Conservation (phyloP, 2,113 vertebrate genomes). For the Amphilophus citrinellus region DNA sequence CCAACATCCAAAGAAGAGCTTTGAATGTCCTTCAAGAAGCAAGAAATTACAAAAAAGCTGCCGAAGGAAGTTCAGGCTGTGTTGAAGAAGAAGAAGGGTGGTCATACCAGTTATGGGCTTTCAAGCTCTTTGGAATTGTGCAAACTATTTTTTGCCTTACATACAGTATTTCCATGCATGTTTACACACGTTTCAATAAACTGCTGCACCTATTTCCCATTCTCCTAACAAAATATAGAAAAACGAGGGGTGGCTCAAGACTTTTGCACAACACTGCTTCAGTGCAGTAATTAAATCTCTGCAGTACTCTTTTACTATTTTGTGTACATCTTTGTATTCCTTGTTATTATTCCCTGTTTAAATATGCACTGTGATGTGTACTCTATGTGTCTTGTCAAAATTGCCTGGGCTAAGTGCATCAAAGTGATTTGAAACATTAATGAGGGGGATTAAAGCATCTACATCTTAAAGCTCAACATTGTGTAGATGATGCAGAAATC, state of each 20-base stretch:
- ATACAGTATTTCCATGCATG: not conserved
- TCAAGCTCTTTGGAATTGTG: not conserved
- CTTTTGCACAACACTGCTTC: not conserved
- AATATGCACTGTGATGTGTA: not conserved
- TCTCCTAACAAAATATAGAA: not conserved
- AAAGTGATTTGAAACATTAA: constrained; percentile 29
- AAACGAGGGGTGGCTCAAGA: not conserved
- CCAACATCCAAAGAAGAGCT: not conserved
- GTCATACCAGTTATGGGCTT: not conserved
- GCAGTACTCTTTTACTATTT: not conserved
- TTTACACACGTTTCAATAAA: not conserved
- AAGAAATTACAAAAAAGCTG: not conserved
- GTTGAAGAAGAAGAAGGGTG: not conserved
- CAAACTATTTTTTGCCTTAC: not conserved
- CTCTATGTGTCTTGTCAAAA: not conserved
- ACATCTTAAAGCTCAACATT: constrained; percentile 24
- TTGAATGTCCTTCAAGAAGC: not conserved
- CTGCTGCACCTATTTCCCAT: not conserved
- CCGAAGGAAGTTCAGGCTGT: not conserved
- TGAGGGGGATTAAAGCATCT: constrained; percentile 27
- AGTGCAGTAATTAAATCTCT: not conserved
- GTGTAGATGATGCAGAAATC: constrained; percentile 23
- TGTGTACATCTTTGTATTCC: not conserved
- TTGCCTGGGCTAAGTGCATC: not conserved
- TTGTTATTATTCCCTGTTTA: not conserved